phyloP scores from a whole-genome alignment of 2,113 vertebrate species.

The Raja brachyura region DNA sequence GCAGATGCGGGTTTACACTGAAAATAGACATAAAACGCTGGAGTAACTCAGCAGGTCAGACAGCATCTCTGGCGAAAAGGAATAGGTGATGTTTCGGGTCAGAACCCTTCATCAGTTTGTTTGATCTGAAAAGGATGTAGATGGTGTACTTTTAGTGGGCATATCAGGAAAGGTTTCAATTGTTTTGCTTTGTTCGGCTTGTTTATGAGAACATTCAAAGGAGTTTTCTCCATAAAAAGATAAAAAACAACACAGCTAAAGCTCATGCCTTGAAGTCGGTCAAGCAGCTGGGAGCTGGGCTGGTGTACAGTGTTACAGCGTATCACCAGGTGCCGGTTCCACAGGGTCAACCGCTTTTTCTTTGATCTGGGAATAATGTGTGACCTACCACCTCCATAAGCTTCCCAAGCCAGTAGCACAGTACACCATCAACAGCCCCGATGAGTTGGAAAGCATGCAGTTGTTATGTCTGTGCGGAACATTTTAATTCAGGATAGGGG shows the following conservation, averaged over 20 bases:
- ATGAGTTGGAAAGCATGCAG: conserved; percentile 16
- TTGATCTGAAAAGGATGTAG: neutral
- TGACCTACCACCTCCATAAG: conserved; percentile 1
- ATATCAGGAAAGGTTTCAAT: neutral
- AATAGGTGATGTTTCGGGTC: no score
- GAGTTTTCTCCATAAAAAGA: neutral
- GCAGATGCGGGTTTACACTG: no score
- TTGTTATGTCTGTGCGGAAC: neutral
- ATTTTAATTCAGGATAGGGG: neutral
- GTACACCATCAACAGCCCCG: neutral
- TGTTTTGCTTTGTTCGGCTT: neutral
- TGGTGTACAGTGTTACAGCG: neutral
- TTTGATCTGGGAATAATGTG: conserved; percentile 19
- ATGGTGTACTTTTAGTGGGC: neutral
- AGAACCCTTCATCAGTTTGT: no score
- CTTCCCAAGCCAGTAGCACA: conserved; percentile 11
- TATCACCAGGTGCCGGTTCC: conserved; percentile 1
- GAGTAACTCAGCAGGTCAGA: no score
- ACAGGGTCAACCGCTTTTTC: neutral
- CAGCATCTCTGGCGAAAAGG: no score
- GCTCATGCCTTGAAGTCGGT: neutral
- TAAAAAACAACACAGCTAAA: neutral
- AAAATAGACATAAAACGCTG: no score
- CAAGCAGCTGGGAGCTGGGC: neutral
- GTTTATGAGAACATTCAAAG: neutral